These are phyloP conservation scores for Lichenostomus cassidix DNA, from an alignment of 2,113 vertebrate species.

Conservation along the genomic window DNA sequence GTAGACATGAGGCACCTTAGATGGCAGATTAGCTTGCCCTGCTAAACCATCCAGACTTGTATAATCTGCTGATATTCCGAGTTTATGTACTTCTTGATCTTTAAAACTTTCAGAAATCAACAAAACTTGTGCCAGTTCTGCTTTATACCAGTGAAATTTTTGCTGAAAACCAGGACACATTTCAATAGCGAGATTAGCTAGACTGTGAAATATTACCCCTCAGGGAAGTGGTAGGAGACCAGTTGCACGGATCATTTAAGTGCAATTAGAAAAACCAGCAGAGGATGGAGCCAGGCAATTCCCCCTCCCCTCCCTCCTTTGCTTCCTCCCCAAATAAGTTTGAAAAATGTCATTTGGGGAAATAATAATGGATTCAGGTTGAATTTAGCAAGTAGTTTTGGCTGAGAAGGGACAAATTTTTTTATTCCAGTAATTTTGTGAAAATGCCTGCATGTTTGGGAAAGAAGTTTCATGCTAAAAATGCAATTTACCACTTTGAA, in stretches of 20 bases:
- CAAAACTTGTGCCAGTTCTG: not conserved
- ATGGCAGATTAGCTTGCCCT: not conserved
- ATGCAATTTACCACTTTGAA: not conserved
- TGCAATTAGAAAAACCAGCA: slow-evolving; percentile 63
- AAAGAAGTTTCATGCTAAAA: not conserved
- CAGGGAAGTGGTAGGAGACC: slow-evolving; percentile 40
- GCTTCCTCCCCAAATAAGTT: not conserved
- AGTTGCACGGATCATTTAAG: slow-evolving; percentile 64
- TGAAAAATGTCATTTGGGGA: slow-evolving; percentile 23
- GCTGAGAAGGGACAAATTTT: not conserved
- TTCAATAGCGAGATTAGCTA: slow-evolving; percentile 39
- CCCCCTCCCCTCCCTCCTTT: not conserved
- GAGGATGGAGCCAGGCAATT: slow-evolving; percentile 61
- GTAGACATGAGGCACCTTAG: not conserved
- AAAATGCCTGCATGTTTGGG: not conserved
- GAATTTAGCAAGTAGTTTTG: slow-evolving; percentile 13
- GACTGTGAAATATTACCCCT: slow-evolving; percentile 63
- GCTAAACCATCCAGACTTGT: not conserved
- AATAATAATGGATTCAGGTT: slow-evolving; percentile 16
- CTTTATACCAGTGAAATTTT: not conserved
- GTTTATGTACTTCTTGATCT: not conserved
- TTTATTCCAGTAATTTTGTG: not conserved
- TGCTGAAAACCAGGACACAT: slow-evolving; percentile 24
- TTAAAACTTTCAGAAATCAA: not conserved
- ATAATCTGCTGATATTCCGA: not conserved